These are phyloP conservation scores for Poeciliopsis infans DNA, from an alignment of 2,797 vertebrate genomes.

Conservation along the genomic window DNA sequence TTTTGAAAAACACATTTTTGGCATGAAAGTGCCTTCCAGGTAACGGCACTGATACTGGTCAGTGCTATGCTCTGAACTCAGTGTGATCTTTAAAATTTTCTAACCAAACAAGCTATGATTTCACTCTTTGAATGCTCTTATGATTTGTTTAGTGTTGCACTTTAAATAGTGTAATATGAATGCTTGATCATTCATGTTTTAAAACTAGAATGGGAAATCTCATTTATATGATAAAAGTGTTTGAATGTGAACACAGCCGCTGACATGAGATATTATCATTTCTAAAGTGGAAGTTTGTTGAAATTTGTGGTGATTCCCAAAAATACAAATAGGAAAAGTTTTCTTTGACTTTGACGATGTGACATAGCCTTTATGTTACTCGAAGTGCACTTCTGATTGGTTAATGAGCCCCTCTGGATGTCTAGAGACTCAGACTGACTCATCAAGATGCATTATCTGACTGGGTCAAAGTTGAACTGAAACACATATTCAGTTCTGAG, in stretches of 20 bases:
- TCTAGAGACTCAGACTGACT: not conserved
- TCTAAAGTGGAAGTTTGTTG: not conserved
- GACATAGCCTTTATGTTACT: not conserved
- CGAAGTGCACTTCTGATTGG: not conserved
- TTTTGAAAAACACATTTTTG: slow-evolving; percentile 7
- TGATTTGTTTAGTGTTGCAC: not conserved
- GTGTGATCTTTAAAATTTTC: not conserved
- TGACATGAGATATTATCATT: not conserved
- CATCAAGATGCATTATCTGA: not conserved
- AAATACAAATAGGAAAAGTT: not conserved
- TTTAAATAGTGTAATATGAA: not conserved
- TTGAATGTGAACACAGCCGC: not conserved
- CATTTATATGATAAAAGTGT: not conserved
- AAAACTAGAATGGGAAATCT: not conserved
- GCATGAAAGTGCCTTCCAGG: slow-evolving; percentile 3
- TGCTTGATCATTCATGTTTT: not conserved
- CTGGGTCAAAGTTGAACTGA: not conserved
- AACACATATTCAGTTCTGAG: not conserved
- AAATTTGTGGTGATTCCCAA: not conserved
- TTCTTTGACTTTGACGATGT: not conserved
- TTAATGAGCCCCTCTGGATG: not conserved
- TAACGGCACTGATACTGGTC: not conserved
- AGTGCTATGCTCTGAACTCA: not conserved
- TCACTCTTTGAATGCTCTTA: not conserved
- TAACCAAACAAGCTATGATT: not conserved